Conservation (phyloP, 2,888 invertebrate genomes). For the Hydraecia micacea region DNA sequence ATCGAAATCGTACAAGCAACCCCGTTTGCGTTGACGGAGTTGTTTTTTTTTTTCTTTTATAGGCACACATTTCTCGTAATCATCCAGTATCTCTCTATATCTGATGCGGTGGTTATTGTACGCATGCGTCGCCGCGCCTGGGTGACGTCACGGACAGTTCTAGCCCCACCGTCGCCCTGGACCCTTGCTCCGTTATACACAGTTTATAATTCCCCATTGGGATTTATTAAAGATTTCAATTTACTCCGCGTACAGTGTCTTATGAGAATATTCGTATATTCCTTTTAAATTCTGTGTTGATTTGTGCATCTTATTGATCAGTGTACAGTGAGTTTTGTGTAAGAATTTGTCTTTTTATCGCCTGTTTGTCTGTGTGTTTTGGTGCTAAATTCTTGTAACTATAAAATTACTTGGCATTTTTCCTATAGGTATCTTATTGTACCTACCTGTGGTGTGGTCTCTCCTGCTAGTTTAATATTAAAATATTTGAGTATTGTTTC, state of each 20-base stretch:
- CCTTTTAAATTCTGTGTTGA: constrained; percentile 23
- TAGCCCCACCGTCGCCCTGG: constrained; percentile 75
- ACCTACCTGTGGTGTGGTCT: neutral
- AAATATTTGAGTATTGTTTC: constrained; percentile 55
- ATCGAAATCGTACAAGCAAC: neutral
- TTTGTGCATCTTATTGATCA: constrained; percentile 28
- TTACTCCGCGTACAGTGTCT: constrained; percentile 34
- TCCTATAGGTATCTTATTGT: neutral
- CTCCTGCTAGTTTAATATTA: constrained; percentile 20
- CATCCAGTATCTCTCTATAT: constrained; percentile 74
- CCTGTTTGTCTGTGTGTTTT: constrained; percentile 56
- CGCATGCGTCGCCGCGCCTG: constrained; percentile 87
- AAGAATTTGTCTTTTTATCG: constrained; percentile 1
- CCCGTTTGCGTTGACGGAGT: neutral
- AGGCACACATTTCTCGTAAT: neutral
- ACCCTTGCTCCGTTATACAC: constrained; percentile 68
- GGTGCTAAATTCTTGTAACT: neutral
- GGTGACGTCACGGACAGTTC: constrained; percentile 85
- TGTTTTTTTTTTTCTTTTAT: neutral
- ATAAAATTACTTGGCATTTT: neutral
- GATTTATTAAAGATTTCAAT: constrained; percentile 4
- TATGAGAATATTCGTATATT: constrained; percentile 40
- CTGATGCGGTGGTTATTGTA: constrained; percentile 65
- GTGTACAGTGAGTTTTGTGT: constrained; percentile 45
- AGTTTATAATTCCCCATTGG: constrained; percentile 43